Evolutionary conservation across 2,888 invertebrate species (phyloP), one percentile per base, ranked within the genome.

Genomic region (Leucoptera coffeella): DNA sequence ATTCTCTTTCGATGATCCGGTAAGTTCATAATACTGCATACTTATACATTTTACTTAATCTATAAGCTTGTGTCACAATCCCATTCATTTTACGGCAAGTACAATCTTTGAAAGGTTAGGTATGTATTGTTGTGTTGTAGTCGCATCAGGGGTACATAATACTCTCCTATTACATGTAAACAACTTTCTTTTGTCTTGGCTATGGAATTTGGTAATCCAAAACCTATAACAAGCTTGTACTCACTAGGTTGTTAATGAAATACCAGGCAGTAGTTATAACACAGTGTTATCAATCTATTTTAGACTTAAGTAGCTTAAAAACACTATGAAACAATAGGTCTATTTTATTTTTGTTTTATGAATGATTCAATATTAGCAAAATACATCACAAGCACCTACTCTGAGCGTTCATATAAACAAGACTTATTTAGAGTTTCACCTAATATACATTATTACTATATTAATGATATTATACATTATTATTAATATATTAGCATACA

Each of bases 1-100:
- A 30, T 95, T 85, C 65, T 94, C 93, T 12, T 99, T 90, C 71
- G 95, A 97, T 69, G 90, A 85, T 54, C 94, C 95, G 58, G 92
- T 92, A 79, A 80, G 81, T 77, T 58, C 53, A 58, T 25, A 56
- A 37, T 48, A 44, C 61, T 56, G 56, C 47, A 51, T 49, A 49
- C 45, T 49, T 47, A 34, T 35, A 22, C 30, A n/a, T n/a, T n/a
- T n/a, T n/a, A n/a, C n/a, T n/a, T n/a, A n/a, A n/a, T n/a, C n/a
- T n/a, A n/a, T n/a, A n/a, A n/a, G n/a, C n/a, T n/a, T n/a, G n/a
- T n/a, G n/a, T n/a, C 17, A 17, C 9, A 17, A 17, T 7, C 9
- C 6, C 17, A 17, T 17, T 9, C 17, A 17, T 17, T 17, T 17
- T 7, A 6, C 9, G 6, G 17, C 17, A 9, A n/a, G n/a, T n/a